Evolutionary conservation across 1,140 invertebrate genomes (phyloP).

Genomic region (Glossosoma conforme): DNA sequence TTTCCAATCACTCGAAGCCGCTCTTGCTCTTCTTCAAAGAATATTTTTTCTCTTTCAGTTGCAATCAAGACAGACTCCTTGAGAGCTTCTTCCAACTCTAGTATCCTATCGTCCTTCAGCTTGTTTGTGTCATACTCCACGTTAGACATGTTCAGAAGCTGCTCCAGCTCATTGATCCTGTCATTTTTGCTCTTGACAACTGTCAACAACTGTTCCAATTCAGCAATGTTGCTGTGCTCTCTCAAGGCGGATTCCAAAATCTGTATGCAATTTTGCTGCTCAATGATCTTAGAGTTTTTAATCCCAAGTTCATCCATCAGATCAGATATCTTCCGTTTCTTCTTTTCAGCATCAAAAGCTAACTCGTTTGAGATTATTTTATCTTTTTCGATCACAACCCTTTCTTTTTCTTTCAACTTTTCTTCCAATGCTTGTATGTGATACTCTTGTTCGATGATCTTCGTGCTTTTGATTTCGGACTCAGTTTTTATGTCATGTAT

Average conservation of each 20-base stretch:
- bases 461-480: conserved; percentile 16
- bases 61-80: conserved; percentile 61
- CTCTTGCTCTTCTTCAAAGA: conserved; percentile 56
- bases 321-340: conserved; percentile 42
- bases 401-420: conserved; percentile 13
- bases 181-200: conserved; percentile 52
- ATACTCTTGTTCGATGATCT: conserved; percentile 22
- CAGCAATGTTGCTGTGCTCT: conserved; percentile 52
- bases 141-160: conserved; percentile 40
- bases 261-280: conserved; percentile 52
- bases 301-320: conserved; percentile 47
- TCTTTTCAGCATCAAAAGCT: conserved; percentile 33
- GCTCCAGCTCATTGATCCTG: conserved; percentile 47
- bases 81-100: conserved; percentile 76
- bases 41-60: conserved; percentile 58
- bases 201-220: conserved; percentile 49
- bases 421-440: conserved; percentile 15
- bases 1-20: conserved; percentile 57
- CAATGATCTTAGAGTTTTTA: conserved; percentile 51
- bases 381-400: conserved; percentile 30
- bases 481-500: conserved; percentile 14
- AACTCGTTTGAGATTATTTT: conserved; percentile 23
- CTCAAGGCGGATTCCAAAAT: conserved; percentile 51
- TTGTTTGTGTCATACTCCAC: conserved; percentile 32
- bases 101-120: conserved; percentile 56